A percentile compares a stretch with the other conserved stretches of the same genome.
Evolutionary conservation across 2,888 invertebrate genomes (phyloP).

Genomic region (Dione juno): DNA sequence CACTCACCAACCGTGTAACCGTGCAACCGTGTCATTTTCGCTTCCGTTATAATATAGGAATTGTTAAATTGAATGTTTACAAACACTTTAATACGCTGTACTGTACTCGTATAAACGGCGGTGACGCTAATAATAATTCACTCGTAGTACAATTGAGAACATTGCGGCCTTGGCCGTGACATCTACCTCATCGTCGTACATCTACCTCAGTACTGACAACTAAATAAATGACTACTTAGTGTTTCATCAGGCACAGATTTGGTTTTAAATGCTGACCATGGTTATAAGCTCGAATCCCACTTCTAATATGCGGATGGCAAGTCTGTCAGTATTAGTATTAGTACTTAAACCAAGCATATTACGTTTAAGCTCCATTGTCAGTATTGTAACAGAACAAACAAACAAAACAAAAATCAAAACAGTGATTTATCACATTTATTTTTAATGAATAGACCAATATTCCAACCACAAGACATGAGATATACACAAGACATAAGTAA

Average conservation of each 20-base stretch:
- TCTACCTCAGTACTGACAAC: constrained; percentile 1
- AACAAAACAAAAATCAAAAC: no score
- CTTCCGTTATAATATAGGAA: constrained; percentile 20
- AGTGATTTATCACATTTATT: no score
- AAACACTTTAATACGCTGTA: not conserved
- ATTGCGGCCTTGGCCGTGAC: constrained; percentile 19
- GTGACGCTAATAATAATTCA: not conserved
- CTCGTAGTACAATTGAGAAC: not conserved
- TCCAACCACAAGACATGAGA: no score
- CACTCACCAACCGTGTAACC: not conserved
- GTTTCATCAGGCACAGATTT: not conserved
- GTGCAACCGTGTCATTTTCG: not conserved
- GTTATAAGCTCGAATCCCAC: not conserved
- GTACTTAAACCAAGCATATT: no score
- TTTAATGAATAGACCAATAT: no score
- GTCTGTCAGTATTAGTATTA: no score
- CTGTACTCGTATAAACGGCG: not conserved
- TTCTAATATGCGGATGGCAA: no score
- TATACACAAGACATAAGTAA: no score
- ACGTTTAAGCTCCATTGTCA: no score
- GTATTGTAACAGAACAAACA: no score
- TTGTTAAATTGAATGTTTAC: constrained; percentile 16
- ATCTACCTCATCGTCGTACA: no score
- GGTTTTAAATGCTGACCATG: not conserved
- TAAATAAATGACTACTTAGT: not conserved